Base-by-base conservation (phyloP, 2,888 invertebrate genomes). In the Agelastica alni region DNA sequence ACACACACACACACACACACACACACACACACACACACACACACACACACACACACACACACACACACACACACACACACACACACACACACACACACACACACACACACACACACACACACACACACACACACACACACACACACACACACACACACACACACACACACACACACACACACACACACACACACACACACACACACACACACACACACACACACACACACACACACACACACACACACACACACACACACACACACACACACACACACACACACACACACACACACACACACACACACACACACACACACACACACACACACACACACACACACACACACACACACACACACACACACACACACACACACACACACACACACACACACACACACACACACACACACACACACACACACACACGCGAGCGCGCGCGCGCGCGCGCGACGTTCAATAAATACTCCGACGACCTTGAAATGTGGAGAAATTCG, bases 221-320 rank as follows among this genome's bases (percentile, higher is more conserved):
- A 36, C 36, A 36, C 36, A 16, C 36, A 36, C 36, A 36, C 36
- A 36, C 36, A 16, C 36, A 36, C 36, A 36, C 36, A 36, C 36
- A 16, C 36, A 36, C 3, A 36, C 36, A 36, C 36, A 16, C 36
- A 36, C 36, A 36, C 36, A 36, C 36, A 6, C 36, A 36, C 36
- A 36, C 36, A 36, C 36, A 36, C 7, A 6, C 36, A 36, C 36
- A 36, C 36, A 36, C 36, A 6, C 7, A 36, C 36, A 36, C 36
- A 36, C 36, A 6, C 36, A 36, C 36, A 36, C 36, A 36, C 7
- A 6, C 36, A 36, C 36, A 36, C 36, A 36, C 36, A 6, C 36
- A 36, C 36, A 36, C 36, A 7, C 36, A 36, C 36, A 36, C 36
- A 7, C 36, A 36, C 16, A 36, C 36, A 7, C 36, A 36, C 36